Conservation (phyloP, 2,797 vertebrate genomes). For the Muscicapa comitata region DNA sequence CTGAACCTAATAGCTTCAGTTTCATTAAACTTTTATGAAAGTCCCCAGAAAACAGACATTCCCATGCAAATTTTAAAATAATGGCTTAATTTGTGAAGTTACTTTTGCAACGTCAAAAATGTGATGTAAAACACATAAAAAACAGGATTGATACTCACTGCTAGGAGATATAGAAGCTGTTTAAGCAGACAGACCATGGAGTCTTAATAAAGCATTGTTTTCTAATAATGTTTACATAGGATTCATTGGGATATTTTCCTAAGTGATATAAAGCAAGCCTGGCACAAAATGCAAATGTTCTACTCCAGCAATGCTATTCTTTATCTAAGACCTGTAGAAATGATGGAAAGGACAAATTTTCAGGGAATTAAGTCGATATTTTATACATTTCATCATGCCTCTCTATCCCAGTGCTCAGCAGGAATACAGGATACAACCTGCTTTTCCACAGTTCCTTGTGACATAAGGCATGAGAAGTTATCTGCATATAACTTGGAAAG, state of each 20-base stretch:
- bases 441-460: background rate
- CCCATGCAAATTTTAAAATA: constrained; percentile 56
- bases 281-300: background rate
- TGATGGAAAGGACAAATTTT: background rate
- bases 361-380: constrained; percentile 12
- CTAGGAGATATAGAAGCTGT: background rate
- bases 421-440: background rate
- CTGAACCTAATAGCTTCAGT: constrained; percentile 19
- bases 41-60: constrained; percentile 56
- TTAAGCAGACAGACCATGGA: background rate
- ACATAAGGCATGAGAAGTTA: background rate
- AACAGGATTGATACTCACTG: background rate
- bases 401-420: background rate
- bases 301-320: background rate
- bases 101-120: constrained; percentile 14
- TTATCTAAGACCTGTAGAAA: background rate
- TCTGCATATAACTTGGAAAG: background rate
- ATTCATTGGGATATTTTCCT: constrained; percentile 12
- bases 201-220: constrained; percentile 2
- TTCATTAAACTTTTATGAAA: constrained; percentile 61
- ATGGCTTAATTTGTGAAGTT: constrained; percentile 23
- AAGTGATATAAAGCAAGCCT: background rate
- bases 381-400: background rate
- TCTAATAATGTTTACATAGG: background rate
- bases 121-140: background rate